Evolutionary conservation across 2,113 vertebrate genomes (phyloP).

Genomic region (Mirza zaza): DNA sequence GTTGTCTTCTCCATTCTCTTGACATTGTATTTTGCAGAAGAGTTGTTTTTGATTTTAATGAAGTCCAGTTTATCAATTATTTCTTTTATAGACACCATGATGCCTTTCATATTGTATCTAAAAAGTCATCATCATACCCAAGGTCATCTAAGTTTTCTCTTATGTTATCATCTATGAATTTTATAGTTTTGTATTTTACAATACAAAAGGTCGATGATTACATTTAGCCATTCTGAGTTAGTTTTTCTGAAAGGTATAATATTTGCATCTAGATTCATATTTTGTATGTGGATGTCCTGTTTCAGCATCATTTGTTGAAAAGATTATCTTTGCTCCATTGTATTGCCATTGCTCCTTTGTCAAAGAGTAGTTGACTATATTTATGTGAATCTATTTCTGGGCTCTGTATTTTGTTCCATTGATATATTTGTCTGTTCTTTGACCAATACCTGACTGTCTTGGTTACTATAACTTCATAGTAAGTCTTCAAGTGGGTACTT

Average conservation of each 20-base stretch:
- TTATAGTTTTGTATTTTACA: neutral
- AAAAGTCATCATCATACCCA: neutral
- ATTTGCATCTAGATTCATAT: neutral
- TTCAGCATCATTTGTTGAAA: neutral
- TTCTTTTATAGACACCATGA: neutral
- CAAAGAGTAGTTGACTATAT: neutral
- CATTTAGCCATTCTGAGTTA: neutral
- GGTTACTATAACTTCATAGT: neutral
- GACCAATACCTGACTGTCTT: neutral
- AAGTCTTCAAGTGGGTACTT: neutral
- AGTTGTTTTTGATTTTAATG: neutral
- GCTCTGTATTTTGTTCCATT: neutral
- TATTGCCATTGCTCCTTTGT: neutral
- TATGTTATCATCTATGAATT: neutral
- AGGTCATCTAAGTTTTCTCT: neutral
- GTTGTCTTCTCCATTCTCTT: neutral
- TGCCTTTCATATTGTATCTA: neutral
- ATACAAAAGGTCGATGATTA: too few species aligned
- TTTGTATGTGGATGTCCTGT: neutral
- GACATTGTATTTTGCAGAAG: neutral
- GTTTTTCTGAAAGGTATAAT: neutral
- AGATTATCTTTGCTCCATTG: neutral
- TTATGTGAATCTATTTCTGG: neutral
- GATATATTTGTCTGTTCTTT: neutral
- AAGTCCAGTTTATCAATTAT: neutral